Base-by-base conservation (phyloP, 2,888 invertebrate species). In the Meiosimyza decipiens region DNA sequence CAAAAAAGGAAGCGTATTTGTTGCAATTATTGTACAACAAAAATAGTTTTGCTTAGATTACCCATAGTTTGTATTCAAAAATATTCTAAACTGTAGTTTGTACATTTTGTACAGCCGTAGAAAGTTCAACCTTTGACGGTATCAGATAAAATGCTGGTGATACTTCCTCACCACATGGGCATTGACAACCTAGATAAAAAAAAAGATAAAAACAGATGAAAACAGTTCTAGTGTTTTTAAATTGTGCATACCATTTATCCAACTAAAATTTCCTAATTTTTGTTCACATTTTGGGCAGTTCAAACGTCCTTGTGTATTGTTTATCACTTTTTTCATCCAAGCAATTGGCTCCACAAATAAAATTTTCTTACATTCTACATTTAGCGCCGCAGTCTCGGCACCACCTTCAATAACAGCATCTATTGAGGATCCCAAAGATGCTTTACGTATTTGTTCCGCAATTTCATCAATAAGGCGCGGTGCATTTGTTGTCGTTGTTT, bases 131-230 rank as follows among this genome's bases (percentile, higher is more conserved):
- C 88, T 95, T 96, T 59, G 95, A 94, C 54, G 95, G 95, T 80
- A 94, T 94, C 79, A 97, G 89, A 88, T 97, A 97, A 89, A 97
- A 97, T 33, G 95, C 95, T 0, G 96, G 96, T 15, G 95, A 94
- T 74, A 96, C 93, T 87, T 95, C 94, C 75, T 93, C 92, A 0
- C 96, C 96, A 86, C 97, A 97, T 0, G 95, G 95, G 85, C 97
- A 97, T 80, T 94, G 93, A 81, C 95, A 95, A 71, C 95, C 94
- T 91, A 88, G 9, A 69, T 57, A 15, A 13, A 51, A 5, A 62
- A 54, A 65, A 57, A 12, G 1, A 40, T 54, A 28, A 49, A 52
- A 16, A 57, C 16, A 40, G 51, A 6, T 11, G 54, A 64, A 64
- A n/a, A 64, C 16, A 51, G 13, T 63, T 47, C 40, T 1, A 40